Evolutionary conservation across 2,888 invertebrate species (phyloP).

Genomic region (Lochmaea crataegi): DNA sequence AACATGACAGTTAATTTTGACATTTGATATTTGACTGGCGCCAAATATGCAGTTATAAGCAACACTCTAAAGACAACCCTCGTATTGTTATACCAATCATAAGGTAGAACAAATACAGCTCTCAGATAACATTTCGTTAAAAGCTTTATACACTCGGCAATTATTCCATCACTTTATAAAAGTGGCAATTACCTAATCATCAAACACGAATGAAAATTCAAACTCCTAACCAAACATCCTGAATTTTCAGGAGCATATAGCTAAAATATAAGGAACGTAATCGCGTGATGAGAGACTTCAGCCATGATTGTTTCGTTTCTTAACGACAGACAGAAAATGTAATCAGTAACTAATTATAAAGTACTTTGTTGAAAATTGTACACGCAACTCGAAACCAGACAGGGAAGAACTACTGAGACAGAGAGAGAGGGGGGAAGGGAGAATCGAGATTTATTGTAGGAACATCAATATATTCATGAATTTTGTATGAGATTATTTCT

Average conservation of each 20-base stretch:
- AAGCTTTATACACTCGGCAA: constrained; percentile 18
- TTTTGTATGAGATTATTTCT: constrained; percentile 35
- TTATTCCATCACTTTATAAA: constrained; percentile 35
- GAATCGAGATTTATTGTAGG: constrained; percentile 34
- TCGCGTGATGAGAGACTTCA: constrained; percentile 36
- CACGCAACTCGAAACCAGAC: constrained; percentile 37
- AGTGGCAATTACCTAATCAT: constrained; percentile 37
- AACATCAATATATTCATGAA: constrained; percentile 39
- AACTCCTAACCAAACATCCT: constrained; percentile 35
- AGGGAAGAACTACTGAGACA: constrained; percentile 3
- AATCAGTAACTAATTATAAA: constrained; percentile 42
- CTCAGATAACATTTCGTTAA: not conserved
- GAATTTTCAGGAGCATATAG: constrained; percentile 16
- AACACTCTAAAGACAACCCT: too few relatives aligned
- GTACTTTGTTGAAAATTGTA: constrained; percentile 39
- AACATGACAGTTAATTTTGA: too few relatives aligned
- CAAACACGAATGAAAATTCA: constrained; percentile 28
- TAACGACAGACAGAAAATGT: constrained; percentile 41
- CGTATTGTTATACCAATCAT: not conserved
- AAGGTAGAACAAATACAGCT: not conserved
- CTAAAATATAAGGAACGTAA: constrained; percentile 19
- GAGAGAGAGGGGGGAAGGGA: not conserved
- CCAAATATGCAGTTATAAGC: too few relatives aligned
- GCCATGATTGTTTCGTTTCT: constrained; percentile 40
- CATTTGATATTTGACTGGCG: too few relatives aligned